Evolutionary conservation across 2,113 vertebrate genomes (phyloP).

Genomic region (Callithrix jacchus): DNA sequence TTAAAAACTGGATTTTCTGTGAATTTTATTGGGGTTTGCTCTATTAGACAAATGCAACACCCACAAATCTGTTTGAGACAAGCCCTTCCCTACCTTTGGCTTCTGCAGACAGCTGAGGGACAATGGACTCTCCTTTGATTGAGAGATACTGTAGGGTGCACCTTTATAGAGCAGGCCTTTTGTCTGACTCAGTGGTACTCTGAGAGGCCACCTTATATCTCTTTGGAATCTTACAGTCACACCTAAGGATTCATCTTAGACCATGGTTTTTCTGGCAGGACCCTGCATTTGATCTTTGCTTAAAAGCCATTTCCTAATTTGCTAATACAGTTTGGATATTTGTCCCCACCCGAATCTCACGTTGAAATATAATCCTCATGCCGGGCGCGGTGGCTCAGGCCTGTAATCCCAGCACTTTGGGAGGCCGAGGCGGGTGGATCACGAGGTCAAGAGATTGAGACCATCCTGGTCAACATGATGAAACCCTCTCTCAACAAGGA

Average conservation of each 20-base stretch:
- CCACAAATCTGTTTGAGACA: background rate
- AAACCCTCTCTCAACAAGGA: too few relatives aligned
- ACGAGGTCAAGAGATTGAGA: too few relatives aligned
- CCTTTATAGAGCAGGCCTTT: background rate
- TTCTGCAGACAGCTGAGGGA: background rate
- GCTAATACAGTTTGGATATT: too few relatives aligned
- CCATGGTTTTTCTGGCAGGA: background rate
- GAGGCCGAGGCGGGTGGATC: too few relatives aligned
- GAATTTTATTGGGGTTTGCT: background rate
- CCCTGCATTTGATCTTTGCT: background rate
- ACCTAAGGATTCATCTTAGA: background rate
- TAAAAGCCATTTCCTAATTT: background rate
- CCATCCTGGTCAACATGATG: too few relatives aligned
- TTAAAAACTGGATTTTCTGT: background rate
- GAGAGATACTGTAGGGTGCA: too few relatives aligned
- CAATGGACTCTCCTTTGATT: background rate
- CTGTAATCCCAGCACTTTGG: too few relatives aligned
- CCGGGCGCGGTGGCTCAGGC: too few relatives aligned
- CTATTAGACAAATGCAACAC: background rate
- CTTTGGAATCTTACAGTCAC: background rate
- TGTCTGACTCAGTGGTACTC: background rate
- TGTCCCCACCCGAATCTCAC: too few relatives aligned
- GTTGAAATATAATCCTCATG: too few relatives aligned
- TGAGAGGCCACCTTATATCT: background rate
- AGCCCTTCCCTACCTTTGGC: background rate